Conservation (phyloP, 2,888 invertebrate genomes). For the Cepaea hortensis region DNA sequence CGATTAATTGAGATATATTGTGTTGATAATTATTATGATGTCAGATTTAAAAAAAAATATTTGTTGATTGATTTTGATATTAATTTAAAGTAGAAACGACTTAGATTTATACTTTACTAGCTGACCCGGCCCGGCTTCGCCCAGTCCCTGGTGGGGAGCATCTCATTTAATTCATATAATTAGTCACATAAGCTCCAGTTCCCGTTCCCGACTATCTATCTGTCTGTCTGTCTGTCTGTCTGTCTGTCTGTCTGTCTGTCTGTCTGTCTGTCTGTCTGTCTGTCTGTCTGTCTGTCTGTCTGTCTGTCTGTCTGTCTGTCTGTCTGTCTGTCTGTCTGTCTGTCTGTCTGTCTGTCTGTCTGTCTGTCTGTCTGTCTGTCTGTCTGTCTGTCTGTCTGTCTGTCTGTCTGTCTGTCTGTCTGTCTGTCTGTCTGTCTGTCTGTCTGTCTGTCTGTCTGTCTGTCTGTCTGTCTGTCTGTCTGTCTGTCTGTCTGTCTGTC, state of each 20-base stretch:
- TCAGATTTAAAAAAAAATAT: no score
- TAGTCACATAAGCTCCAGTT: no score
- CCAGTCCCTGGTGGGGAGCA: no score
- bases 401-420: not conserved
- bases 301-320: not conserved
- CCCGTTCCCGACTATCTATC: no score
- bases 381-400: not conserved
- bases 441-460: not conserved
- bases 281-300: not conserved
- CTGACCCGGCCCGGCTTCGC: no score
- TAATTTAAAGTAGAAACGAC: no score
- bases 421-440: not conserved
- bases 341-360: not conserved
- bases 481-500: slow-evolving; percentile 7
- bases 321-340: not conserved
- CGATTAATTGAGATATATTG: no score
- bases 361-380: not conserved
- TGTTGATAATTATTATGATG: no score
- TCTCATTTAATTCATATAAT: no score
- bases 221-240: slow-evolving; percentile 19
- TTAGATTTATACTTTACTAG: no score
- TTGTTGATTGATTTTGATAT: no score
- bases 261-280: slow-evolving; percentile 19
- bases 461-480: not conserved
- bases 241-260: slow-evolving; percentile 19